Evolutionary conservation across 2,797 vertebrate species (phyloP).

Genomic region (Lepus oiostolus): DNA sequence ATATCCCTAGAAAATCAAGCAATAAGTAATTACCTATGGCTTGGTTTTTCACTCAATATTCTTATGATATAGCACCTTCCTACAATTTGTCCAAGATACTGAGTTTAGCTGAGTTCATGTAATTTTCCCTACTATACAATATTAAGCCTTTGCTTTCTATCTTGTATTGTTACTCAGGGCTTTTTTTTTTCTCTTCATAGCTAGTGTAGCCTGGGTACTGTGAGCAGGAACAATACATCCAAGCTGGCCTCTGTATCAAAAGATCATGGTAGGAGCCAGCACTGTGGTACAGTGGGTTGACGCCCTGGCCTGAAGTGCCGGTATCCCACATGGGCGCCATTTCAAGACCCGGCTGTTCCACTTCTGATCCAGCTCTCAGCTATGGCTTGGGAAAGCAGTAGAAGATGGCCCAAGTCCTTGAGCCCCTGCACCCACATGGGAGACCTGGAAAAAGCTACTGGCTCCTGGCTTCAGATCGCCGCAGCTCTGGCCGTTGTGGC

Average conservation of each 20-base stretch:
- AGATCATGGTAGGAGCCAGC: background rate
- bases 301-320: no score
- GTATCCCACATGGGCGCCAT: no score
- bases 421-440: no score
- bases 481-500: no score
- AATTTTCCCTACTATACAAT: background rate
- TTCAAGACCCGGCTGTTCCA: no score
- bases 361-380: no score
- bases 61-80: background rate
- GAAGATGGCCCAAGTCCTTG: no score
- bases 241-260: background rate
- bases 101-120: background rate
- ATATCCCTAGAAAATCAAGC: background rate
- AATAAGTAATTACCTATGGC: background rate
- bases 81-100: background rate
- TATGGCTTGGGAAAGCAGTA: no score
- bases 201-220: background rate
- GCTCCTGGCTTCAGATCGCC: no score
- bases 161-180: background rate
- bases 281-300: no score
- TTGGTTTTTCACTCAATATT: background rate
- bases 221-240: background rate
- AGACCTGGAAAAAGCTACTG: no score
- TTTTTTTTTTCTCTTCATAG: slow-evolving; percentile 21
- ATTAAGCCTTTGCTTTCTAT: slow-evolving; percentile 12